These are phyloP conservation scores for Gadopsis marmoratus DNA, from an alignment of 2,797 vertebrate species.

Conservation along the genomic window DNA sequence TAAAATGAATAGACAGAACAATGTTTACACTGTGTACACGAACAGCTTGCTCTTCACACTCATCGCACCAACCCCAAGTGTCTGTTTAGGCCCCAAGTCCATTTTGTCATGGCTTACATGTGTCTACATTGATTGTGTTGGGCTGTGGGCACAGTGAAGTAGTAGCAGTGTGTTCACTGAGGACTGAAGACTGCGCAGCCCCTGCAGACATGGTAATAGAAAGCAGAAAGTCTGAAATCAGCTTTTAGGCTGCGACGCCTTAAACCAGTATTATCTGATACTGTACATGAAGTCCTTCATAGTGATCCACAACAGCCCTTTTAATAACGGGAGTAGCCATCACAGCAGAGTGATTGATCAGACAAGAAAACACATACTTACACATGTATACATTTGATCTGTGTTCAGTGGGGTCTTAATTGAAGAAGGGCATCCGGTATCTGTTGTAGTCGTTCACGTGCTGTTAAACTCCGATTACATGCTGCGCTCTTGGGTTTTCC, in stretches of 20 bases:
- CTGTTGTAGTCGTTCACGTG: slow-evolving; percentile 52
- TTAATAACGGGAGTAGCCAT: not conserved
- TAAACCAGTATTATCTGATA: not conserved
- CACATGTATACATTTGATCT: slow-evolving; percentile 16
- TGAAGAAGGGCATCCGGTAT: slow-evolving; percentile 63
- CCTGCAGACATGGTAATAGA: not conserved
- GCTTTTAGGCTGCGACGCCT: too few relatives aligned
- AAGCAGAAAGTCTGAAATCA: not conserved
- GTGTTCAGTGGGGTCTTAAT: slow-evolving; percentile 38
- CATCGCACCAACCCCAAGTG: not conserved
- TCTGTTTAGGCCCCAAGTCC: not conserved
- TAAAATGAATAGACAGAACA: not conserved
- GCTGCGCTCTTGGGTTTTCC: slow-evolving; percentile 49
- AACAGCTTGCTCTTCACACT: not conserved
- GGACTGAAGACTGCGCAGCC: not conserved
- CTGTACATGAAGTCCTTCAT: not conserved
- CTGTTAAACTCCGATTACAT: slow-evolving; percentile 69
- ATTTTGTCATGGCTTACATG: too few relatives aligned
- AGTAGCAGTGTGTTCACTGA: not conserved
- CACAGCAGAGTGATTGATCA: slow-evolving; percentile 28
- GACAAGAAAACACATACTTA: not conserved
- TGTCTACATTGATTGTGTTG: not conserved
- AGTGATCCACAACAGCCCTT: not conserved
- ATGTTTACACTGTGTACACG: not conserved
- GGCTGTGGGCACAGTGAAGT: not conserved